Evolutionary conservation across 2,888 invertebrate genomes (phyloP), one percentile per base, ranked within the genome.

Genomic region (Epinotia nisella): DNA sequence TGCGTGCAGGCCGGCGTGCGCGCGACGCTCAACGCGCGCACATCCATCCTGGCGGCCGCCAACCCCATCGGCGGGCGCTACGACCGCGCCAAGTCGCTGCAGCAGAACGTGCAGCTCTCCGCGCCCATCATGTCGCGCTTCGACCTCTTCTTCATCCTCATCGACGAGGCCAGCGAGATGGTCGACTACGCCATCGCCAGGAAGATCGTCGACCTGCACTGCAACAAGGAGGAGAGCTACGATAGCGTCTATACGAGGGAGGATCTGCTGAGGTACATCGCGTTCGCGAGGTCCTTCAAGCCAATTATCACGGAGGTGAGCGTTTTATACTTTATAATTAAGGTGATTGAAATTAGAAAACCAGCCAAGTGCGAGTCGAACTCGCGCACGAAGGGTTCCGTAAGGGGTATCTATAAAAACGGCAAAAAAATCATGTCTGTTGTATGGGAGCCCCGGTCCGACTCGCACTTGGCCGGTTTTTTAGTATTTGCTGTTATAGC

Each of bases 101-200:
- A 98, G 81, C 98, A 99, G 86, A 99, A 99, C 88, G 97, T 99
- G 2, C 95, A 96, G 0, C 92, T 99, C 17, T 96, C 98, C 0
- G 98, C 99, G 0, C 99, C 99, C 0, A 99, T 99, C 82, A 99
- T 99, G 99, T 99, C 99, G 0, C 95, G 99, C 79, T 99, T 99
- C 90, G 99, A 99, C 91, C 93, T 99, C 17, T 99, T 99, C 94
- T 99, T 99, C 91, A 98, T 99, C 78, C 94, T 99, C 1, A 97
- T 99, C 1, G 99, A 99, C 86, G 99, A 99, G 87, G 98, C 98
- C 84, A 91, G 90, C 45, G 90, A 96, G 93, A 95, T 98, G 79
- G 96, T 98, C 0, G 99, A 99, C 90, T 99, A 98, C 85, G 99
- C 99, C 0, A 99, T 99, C 75, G 99, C 99, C 0, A 95, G 98